These are phyloP conservation scores for Myripristis jacobus DNA, from an alignment of 2,797 vertebrate species.

Conservation along the genomic window DNA sequence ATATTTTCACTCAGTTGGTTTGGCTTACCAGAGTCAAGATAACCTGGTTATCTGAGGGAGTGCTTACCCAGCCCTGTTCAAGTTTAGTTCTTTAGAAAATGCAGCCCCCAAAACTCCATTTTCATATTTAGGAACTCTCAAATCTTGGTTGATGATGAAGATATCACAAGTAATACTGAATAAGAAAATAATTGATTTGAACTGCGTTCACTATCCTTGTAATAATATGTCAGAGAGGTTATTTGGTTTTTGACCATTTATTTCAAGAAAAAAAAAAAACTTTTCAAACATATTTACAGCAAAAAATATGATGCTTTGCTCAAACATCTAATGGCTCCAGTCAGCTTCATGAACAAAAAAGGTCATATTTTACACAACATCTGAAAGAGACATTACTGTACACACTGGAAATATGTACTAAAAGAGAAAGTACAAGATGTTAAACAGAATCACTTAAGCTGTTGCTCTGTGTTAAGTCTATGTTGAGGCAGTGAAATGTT, in stretches of 20 bases:
- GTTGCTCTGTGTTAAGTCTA: conserved; percentile 42
- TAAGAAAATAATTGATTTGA: no score
- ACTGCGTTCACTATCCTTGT: no score
- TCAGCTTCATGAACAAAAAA: conserved; percentile 64
- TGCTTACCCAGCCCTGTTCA: no score
- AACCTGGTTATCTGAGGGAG: no score
- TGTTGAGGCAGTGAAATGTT: conserved; percentile 61
- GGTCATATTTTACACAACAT: conserved; percentile 39
- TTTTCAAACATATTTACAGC: conserved; percentile 78
- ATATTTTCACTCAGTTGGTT: no score
- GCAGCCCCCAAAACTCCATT: no score
- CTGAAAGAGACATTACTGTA: conserved; percentile 54
- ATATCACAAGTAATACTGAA: no score
- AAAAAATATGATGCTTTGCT: conserved; percentile 55
- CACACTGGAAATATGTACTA: conserved; percentile 57
- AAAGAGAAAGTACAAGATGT: conserved; percentile 38
- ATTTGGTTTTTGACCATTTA: conserved; percentile 67
- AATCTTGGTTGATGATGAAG: no score
- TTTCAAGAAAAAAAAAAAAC: conserved; percentile 70
- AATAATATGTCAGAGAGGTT: neutral
- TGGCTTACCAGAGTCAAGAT: no score
- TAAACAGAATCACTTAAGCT: conserved; percentile 23
- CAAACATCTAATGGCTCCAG: conserved; percentile 75
- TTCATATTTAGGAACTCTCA: no score
- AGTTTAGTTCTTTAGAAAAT: no score